A percentile compares a stretch with the other conserved stretches of the same genome.
These are phyloP conservation scores for Pocillopora verrucosa DNA, from an alignment of 64 coral and sea anemone species.

Conservation along the genomic window DNA sequence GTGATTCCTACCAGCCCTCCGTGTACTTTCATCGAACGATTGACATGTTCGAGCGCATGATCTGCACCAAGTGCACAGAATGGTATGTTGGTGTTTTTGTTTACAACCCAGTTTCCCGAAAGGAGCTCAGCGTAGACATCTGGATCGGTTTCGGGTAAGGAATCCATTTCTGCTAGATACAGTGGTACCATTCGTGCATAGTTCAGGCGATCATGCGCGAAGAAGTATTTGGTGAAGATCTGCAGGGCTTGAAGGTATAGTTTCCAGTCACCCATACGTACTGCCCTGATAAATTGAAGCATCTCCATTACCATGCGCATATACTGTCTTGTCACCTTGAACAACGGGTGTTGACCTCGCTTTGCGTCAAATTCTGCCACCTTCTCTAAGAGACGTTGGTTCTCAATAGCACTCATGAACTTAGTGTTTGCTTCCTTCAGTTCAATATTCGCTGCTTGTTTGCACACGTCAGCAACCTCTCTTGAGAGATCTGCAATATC, in stretches of 20 bases:
- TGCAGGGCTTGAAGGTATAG: neutral
- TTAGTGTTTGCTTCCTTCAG: slow-evolving; percentile 7
- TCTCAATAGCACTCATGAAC: neutral
- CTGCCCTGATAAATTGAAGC: neutral
- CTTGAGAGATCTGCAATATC: slow-evolving; percentile 24
- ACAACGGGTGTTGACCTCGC: neutral
- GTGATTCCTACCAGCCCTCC: slow-evolving; percentile 24
- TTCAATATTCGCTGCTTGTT: slow-evolving; percentile 12
- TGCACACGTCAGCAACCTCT: slow-evolving; percentile 35
- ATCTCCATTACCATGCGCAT: slow-evolving; percentile 25
- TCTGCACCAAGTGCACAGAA: slow-evolving; percentile 40
- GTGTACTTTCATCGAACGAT: slow-evolving; percentile 21
- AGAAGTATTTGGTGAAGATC: slow-evolving; percentile 14
- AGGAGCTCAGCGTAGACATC: slow-evolving; percentile 2
- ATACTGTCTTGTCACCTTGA: neutral
- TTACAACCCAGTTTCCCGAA: slow-evolving; percentile 21
- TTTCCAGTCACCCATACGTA: slow-evolving; percentile 1
- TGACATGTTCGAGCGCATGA: slow-evolving; percentile 13
- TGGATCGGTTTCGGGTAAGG: neutral
- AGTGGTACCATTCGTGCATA: slow-evolving; percentile 9
- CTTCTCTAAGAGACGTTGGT: neutral
- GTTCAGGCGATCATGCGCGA: slow-evolving; percentile 29
- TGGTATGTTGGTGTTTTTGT: slow-evolving; percentile 19
- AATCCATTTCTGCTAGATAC: slow-evolving; percentile 36
- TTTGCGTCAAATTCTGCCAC: slow-evolving; percentile 5